Evolutionary conservation across 2,888 invertebrate species (phyloP).

Genomic region (Macaria liturata): DNA sequence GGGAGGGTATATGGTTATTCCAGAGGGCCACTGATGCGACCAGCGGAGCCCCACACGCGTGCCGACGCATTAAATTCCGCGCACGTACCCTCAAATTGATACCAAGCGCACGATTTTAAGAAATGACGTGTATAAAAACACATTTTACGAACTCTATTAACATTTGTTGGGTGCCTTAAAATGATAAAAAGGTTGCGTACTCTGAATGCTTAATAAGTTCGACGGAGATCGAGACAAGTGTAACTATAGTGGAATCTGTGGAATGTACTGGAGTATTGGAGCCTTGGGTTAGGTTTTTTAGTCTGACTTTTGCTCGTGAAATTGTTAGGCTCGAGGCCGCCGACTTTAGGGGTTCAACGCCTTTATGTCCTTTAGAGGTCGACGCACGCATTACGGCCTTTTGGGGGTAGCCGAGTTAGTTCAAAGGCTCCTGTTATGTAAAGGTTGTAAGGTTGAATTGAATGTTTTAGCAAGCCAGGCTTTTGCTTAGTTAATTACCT

Average conservation of each 20-base stretch:
- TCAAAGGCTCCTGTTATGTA: conserved; percentile 11
- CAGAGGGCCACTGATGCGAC: conserved; percentile 26
- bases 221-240: conserved; percentile 23
- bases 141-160: conserved; percentile 57
- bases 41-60: conserved; percentile 40
- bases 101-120: conserved; percentile 68
- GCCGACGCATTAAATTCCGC: conserved; percentile 50
- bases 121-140: conserved; percentile 66
- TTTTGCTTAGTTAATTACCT: conserved; percentile 1
- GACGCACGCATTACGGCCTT: conserved; percentile 15
- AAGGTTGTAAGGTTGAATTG: conserved; percentile 1
- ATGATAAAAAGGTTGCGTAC: conserved; percentile 53
- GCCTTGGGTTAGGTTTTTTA: conserved; percentile 7
- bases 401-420: conserved; percentile 13
- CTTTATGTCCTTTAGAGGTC: conserved; percentile 20
- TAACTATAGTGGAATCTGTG: conserved; percentile 24
- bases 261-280: conserved; percentile 3
- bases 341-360: conserved; percentile 21
- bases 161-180: conserved; percentile 50
- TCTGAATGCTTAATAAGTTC: conserved; percentile 49
- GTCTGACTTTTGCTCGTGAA: conserved; percentile 27
- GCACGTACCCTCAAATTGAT: conserved; percentile 68
- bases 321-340: conserved; percentile 15
- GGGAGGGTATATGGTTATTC: conserved; percentile 25
- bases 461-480: not conserved